Base-by-base conservation (phyloP, 2,113 vertebrate genomes). In the Cryptotis parvus region DNA sequence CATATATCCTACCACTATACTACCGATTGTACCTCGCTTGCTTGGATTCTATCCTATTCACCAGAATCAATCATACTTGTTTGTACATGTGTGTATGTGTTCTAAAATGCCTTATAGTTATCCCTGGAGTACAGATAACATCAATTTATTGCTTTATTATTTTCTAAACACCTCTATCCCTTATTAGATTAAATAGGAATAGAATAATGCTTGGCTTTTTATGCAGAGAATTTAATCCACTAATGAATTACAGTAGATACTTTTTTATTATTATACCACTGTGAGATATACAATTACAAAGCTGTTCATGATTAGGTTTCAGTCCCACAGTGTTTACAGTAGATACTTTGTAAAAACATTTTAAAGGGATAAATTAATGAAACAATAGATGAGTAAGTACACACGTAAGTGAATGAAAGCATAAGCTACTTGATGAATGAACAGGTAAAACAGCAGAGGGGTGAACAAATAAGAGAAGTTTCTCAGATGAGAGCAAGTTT, bases 291-390 rank as follows among this genome's bases (percentile, higher is more conserved):
- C n/a, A n/a, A n/a, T n/a, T n/a, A n/a, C n/a, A n/a, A n/a, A n/a
- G n/a, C n/a, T n/a, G n/a, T n/a, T n/a, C n/a, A n/a, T n/a, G n/a
- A n/a, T n/a, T n/a, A n/a, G n/a, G n/a, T n/a, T n/a, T n/a, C n/a
- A n/a, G n/a, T n/a, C n/a, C n/a, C n/a, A n/a, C n/a, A n/a, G n/a
- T n/a, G n/a, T n/a, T 80, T 61, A 35, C 12, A 16, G 31, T 7
- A 61, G 37, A 22, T 1, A 73, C 9, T 93, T 90, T 35, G 41
- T 75, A 61, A 89, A 89, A 87, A 45, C 35, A 12, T 65, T 15
- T 39, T 65, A 16, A 68, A 61, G n/a, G 22, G 63, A 85, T 85
- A 41, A 91, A 91, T 72, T 63, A 55, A 78, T 33, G 33, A 39
- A 33, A 55, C 70, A 58, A 66, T 29, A 29, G 31, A 4, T 72